Conservation (phyloP, 2,113 vertebrate genomes). For the Grallaria varia region DNA sequence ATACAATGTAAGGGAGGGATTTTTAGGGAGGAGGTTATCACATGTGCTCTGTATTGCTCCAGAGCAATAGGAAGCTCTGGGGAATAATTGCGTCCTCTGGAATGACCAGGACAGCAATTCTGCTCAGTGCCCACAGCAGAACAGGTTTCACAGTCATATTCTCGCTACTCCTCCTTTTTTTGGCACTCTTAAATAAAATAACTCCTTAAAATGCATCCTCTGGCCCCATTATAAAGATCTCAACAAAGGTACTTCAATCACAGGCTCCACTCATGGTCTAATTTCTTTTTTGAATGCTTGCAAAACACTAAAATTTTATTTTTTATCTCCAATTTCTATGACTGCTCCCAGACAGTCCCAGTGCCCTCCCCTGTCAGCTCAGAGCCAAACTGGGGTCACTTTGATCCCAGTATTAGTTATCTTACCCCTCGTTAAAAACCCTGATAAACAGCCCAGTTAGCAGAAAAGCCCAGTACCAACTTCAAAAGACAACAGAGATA, state of each 20-base stretch:
- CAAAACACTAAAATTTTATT: not conserved
- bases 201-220: not conserved
- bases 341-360: not conserved
- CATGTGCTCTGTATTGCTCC: rapidly evolving
- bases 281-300: not conserved
- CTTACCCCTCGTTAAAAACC: not conserved
- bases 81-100: not conserved
- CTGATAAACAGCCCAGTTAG: not conserved
- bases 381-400: not conserved
- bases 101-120: not conserved
- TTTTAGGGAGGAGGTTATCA: not conserved
- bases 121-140: not conserved
- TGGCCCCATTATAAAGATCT: not conserved
- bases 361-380: not conserved
- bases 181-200: not conserved
- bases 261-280: not conserved
- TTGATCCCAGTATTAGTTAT: not conserved
- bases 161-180: not conserved
- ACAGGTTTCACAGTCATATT: not conserved
- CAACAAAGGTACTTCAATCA: not conserved
- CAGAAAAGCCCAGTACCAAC: not conserved
- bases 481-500: not conserved
- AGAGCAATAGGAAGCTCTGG: not conserved
- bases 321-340: not conserved
- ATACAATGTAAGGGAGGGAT: not conserved